phyloP scores from a whole-genome alignment of 2,797 vertebrate genomes.

The Phalanger gymnotis region DNA sequence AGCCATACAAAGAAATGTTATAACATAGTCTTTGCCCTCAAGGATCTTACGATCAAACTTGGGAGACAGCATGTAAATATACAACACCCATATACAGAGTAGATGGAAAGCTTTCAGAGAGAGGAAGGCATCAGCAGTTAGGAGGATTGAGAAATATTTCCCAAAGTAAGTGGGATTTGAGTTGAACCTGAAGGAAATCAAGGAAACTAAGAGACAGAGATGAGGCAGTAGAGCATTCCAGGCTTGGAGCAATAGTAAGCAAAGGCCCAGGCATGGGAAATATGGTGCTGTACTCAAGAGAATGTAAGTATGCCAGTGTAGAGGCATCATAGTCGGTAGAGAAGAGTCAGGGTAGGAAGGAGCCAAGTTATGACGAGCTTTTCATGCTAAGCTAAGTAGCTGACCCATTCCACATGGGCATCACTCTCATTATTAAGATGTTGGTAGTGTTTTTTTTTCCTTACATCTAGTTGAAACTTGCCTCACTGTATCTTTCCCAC shows the following conservation, averaged over 20 bases:
- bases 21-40: not conserved
- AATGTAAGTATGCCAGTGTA: not conserved
- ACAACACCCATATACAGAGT: not conserved
- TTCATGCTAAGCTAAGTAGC: not conserved
- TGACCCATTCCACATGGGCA: not conserved
- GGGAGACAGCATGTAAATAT: not conserved
- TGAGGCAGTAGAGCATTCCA: not conserved
- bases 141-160: not conserved
- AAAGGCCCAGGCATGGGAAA: not conserved
- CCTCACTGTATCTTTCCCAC: not conserved
- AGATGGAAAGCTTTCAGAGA: not conserved
- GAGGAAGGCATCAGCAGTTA: not conserved
- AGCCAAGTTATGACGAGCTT: not conserved
- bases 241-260: not conserved
- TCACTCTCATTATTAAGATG: not conserved
- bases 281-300: not conserved
- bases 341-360: not conserved
- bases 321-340: not conserved
- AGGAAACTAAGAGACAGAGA: not conserved
- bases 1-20: not conserved
- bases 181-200: not conserved
- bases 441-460: not conserved
- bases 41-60: not conserved
- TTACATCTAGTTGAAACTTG: not conserved
- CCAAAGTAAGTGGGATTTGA: not conserved